These are phyloP conservation scores for Linyphia triangularis DNA, from an alignment of 2,888 invertebrate species.

Conservation along the genomic window DNA sequence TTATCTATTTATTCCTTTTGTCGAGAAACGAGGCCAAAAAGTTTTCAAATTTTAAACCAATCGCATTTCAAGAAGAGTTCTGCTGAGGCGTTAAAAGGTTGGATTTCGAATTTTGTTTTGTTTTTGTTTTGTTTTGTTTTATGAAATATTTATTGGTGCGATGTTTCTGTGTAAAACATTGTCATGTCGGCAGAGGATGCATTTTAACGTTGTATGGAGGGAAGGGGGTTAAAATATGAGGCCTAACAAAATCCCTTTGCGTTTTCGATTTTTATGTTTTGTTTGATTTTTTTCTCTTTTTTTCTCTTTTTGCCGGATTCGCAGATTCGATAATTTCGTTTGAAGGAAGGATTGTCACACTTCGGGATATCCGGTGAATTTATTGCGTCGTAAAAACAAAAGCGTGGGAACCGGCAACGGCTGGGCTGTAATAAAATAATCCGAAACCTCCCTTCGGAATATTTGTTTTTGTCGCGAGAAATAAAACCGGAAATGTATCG, in stretches of 20 bases:
- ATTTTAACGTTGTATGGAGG: not conserved
- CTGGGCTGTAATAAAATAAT: conserved; percentile 49
- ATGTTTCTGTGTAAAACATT: not conserved
- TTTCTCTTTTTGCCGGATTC: not conserved
- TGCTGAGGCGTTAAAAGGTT: not conserved
- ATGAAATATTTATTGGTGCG: not conserved
- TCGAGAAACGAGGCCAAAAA: not conserved
- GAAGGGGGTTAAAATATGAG: not conserved
- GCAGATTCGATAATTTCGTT: conserved; percentile 30
- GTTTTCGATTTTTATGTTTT: too few species aligned
- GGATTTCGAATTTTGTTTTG: too few species aligned
- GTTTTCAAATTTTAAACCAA: not conserved
- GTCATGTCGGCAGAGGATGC: not conserved
- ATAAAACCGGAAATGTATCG: too few species aligned
- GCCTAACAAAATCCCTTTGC: too few species aligned
- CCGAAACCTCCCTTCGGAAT: conserved; percentile 3
- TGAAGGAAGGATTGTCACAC: not conserved
- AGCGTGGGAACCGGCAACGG: conserved; percentile 4
- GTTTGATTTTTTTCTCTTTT: not conserved
- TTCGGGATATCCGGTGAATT: conserved; percentile 22
- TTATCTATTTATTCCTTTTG: too few species aligned
- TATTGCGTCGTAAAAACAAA: conserved; percentile 49
- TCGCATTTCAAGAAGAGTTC: not conserved
- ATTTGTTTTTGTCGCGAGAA: not conserved
- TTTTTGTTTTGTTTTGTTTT: not conserved